Evolutionary conservation across 2,113 vertebrate genomes (phyloP), one percentile per base, ranked within the genome.

Genomic region (Thunnus maccoyii): DNA sequence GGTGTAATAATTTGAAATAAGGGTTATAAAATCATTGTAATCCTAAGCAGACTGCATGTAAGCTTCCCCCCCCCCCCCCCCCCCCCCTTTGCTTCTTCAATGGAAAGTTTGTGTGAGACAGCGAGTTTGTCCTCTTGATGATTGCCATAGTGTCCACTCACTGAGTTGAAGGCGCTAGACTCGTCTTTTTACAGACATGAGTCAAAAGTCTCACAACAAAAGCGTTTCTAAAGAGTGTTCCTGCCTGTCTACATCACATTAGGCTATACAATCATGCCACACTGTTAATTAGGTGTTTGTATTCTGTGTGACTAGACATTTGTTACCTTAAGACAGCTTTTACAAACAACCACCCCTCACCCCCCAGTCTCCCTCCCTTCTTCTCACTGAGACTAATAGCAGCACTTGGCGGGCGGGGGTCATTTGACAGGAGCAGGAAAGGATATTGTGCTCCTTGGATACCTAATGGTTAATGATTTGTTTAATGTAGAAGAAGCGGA

Each of bases 391-490:
- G 46, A 78, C 75, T 82, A 47, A 81, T 80, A 78, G 66, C 63
- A 78, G 67, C 56, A 47, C 64, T 68, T 13, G 36, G 36, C 7
- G 7, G 36, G 36, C 7, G 36, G 51, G 73, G 83, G 78, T 91
- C 72, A 72, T 86, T 80, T 73, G 64, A 88, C 85, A 81, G 78
- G 72, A 81, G 63, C 64, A 81, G 86, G 83, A 79, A 62, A 71
- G 82, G 74, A 90, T 82, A 76, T 57, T 69, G 67, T 73, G 65
- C 86, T 86, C 56, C 65, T 80, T 10, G 79, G 91, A 85, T 76
- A 90, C 83, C 86, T 92, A 93, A 93, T 89, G 89, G 88, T 94
- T 93, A 88, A 91, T 92, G 87, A 93, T 93, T 90, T 93, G 92
- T 95, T 95, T 94, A 93, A 92, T 90, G 90, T 78, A 78, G 84